Evolutionary conservation across 1,140 invertebrate genomes (phyloP), one percentile per base, ranked within the genome.

Genomic region (Ctenoplectra terminalis): DNA sequence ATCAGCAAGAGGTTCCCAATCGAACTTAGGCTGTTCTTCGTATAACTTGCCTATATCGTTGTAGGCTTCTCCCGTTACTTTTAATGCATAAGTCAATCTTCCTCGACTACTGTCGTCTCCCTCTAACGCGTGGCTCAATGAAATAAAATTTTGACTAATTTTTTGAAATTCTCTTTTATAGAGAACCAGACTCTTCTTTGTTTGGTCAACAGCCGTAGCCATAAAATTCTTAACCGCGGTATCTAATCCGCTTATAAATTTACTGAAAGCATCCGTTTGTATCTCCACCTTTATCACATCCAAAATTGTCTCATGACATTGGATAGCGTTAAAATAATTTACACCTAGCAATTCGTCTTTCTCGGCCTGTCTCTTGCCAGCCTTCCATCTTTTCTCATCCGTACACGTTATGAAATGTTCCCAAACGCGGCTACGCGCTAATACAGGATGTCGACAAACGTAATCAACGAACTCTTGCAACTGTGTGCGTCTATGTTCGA

Each of bases 331-430:
- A 93, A 99, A 99, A 93, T 98, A 99, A 93, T 97, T 98, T 26
- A 97, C 97, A 7, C 98, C 98, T 85, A 98, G 94, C 76, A 99
- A 95, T 91, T 98, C 97, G 93, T 99, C 99, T 89, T 97, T 98
- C 93, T 99, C 99, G 1, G 99, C 99, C 92, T 96, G 96, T 81
- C 99, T 94, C 94, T 99, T 99, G 0, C 99, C 99, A 48, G 95
- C 95, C 94, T 99, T 99, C 99, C 99, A 99, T 80, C 97, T 96
- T 93, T 99, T 99, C 89, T 99, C 98, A 94, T 99, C 98, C 4
- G 98, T 99, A 91, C 98, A 99, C 1, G 98, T 99, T 9, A 99
- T 95, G 92, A 99, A 99, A 94, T 99, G 99, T 84, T 97, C 96
- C 97, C 98, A 99, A 0, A 99, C 98, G 52, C 97, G 97, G 90